These are phyloP conservation scores for Hydrochoerus hydrochaeris DNA, from an alignment of 2,113 vertebrate genomes.

Conservation along the genomic window DNA sequence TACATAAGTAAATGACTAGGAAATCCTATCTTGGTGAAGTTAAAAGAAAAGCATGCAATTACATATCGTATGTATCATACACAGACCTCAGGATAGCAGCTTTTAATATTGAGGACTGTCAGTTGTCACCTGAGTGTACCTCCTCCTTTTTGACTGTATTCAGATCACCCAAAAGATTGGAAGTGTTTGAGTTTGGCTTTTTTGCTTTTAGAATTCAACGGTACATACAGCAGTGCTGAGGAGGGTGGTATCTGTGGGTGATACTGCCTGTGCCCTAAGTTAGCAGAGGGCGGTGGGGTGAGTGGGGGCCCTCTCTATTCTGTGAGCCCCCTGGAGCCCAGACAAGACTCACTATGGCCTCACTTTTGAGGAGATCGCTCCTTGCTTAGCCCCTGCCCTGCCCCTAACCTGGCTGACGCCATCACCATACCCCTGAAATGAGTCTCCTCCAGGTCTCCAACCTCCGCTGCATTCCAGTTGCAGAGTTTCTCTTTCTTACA, in stretches of 20 bases:
- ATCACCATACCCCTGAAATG: not conserved
- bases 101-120: not conserved
- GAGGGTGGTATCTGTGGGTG: not conserved
- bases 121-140: not conserved
- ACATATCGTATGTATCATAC: not conserved
- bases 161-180: not conserved
- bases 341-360: not conserved
- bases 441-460: not conserved
- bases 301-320: fast-evolving
- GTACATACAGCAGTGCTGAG: not conserved
- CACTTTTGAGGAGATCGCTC: not conserved
- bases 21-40: not conserved
- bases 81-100: not conserved
- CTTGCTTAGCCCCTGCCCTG: not conserved
- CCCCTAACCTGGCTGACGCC: not conserved
- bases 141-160: not conserved
- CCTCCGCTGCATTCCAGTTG: not conserved
- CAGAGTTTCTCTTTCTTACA: not conserved
- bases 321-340: no score
- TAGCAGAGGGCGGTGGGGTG: not conserved
- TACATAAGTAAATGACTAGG: slow-evolving; percentile 31
- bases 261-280: not conserved
- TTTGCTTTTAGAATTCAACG: not conserved
- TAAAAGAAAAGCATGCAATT: not conserved
- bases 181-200: not conserved